These are phyloP conservation scores for Opisthograptis luteolata DNA, from an alignment of 2,888 invertebrate genomes.

Conservation along the genomic window DNA sequence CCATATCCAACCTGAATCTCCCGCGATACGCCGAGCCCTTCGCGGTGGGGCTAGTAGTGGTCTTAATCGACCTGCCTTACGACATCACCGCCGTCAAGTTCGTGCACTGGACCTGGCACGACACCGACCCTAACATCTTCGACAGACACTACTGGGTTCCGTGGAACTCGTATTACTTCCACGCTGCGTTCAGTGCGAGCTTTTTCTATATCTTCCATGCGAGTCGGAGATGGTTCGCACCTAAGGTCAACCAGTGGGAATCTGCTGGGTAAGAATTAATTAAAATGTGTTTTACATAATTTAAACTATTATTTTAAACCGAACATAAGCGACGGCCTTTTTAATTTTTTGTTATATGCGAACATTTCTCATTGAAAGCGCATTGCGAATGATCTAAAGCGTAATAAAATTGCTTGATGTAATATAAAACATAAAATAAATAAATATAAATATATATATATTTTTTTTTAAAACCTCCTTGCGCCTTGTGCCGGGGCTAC, in stretches of 20 bases:
- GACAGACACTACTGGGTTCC: conserved; percentile 93
- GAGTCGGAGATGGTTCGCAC: conserved; percentile 80
- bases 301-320: too few species aligned
- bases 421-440: too few species aligned
- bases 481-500: too few species aligned
- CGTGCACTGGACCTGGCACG: conserved; percentile 94
- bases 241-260: conserved; percentile 83
- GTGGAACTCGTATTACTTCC: conserved; percentile 93
- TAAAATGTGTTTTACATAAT: too few species aligned
- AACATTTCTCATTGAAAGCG: too few species aligned
- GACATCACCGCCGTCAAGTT: conserved; percentile 91
- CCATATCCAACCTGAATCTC: conserved; percentile 81
- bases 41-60: conserved; percentile 88
- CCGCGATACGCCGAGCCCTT: conserved; percentile 85
- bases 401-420: too few species aligned
- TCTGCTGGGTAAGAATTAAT: conserved; percentile 73
- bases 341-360: too few species aligned
- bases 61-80: conserved; percentile 91
- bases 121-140: conserved; percentile 87
- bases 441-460: too few species aligned
- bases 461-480: too few species aligned
- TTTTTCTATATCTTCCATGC: conserved; percentile 88
- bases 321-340: too few species aligned
- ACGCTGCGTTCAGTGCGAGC: conserved; percentile 89
- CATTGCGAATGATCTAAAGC: too few species aligned